phyloP scores from a whole-genome alignment of 2,888 invertebrate genomes.

The Clunio marinus region DNA sequence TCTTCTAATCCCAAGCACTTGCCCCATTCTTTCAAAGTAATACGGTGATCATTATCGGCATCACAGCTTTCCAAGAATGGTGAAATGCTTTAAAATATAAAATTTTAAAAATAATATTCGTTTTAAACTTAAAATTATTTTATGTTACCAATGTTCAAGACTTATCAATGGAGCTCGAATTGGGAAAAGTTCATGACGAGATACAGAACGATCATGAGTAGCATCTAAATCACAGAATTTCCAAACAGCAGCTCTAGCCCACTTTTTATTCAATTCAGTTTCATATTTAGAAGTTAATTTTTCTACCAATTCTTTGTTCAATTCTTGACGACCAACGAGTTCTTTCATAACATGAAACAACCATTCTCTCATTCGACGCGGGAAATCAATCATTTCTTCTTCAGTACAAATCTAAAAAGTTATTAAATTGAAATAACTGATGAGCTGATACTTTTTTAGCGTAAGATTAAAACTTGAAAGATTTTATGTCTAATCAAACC shows the following conservation, averaged over 20 bases:
- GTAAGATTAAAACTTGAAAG: background rate
- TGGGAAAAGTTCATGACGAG: slow-evolving; percentile 92
- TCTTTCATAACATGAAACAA: slow-evolving; percentile 96
- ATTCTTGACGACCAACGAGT: slow-evolving; percentile 81
- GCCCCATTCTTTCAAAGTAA: slow-evolving; percentile 91
- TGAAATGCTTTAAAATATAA: slow-evolving; percentile 60
- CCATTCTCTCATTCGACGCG: slow-evolving; percentile 96
- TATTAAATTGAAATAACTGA: background rate
- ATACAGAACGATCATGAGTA: slow-evolving; percentile 83
- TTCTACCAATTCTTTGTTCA: slow-evolving; percentile 74
- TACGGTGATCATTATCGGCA: slow-evolving; percentile 79
- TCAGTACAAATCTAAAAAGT: slow-evolving; percentile 57
- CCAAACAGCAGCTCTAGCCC: slow-evolving; percentile 94
- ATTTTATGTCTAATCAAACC: slow-evolving; percentile 46
- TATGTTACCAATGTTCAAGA: slow-evolving; percentile 83
- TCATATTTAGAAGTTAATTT: slow-evolving; percentile 91
- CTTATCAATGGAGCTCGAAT: slow-evolving; percentile 92
- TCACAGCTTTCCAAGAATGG: slow-evolving; percentile 94
- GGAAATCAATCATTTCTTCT: slow-evolving; percentile 90
- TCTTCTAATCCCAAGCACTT: slow-evolving; percentile 78
- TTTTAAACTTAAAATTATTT: slow-evolving; percentile 41
- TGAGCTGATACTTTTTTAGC: background rate
- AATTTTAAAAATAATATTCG: background rate
- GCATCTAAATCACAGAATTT: slow-evolving; percentile 97
- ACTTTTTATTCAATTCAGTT: slow-evolving; percentile 74